Percentiles rank a stretch among this genome's conserved stretches.
Evolutionary conservation across 2,113 vertebrate genomes (phyloP).

Genomic region (Onychostruthus taczanowskii): DNA sequence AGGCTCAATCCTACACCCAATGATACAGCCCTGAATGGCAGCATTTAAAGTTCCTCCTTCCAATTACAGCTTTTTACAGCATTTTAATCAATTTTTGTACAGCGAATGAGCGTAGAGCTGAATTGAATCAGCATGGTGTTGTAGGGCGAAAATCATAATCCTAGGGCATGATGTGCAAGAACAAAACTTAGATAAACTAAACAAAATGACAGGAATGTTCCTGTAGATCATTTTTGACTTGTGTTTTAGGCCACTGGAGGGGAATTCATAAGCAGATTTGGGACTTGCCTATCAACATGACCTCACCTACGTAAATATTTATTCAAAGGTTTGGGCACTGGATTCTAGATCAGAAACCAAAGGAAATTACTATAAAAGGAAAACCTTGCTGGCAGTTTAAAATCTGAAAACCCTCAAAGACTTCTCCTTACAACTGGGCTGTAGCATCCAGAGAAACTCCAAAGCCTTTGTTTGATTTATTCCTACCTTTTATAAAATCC

Average conservation of each 20-base stretch:
- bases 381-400: neutral
- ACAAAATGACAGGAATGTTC: neutral
- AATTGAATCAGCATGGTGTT: neutral
- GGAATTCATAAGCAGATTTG: neutral
- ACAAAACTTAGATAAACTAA: neutral
- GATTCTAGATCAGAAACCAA: neutral
- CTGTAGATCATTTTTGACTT: neutral
- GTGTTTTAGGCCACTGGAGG: neutral
- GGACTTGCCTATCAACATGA: neutral
- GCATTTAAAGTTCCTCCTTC: neutral
- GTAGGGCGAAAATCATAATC: neutral
- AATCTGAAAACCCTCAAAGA: neutral
- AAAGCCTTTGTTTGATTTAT: neutral
- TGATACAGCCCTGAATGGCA: neutral
- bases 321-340: neutral
- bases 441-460: neutral
- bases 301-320: slow-evolving; percentile 34
- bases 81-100: slow-evolving; percentile 1
- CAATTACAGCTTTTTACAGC: neutral
- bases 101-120: neutral
- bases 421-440: neutral
- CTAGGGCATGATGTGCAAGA: neutral
- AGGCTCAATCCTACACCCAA: neutral
- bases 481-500: neutral
- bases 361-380: slow-evolving; percentile 25